Evolutionary conservation across 1,140 invertebrate genomes (phyloP), one percentile per base, ranked within the genome.

Genomic region (Melipona quadrifasciata): DNA sequence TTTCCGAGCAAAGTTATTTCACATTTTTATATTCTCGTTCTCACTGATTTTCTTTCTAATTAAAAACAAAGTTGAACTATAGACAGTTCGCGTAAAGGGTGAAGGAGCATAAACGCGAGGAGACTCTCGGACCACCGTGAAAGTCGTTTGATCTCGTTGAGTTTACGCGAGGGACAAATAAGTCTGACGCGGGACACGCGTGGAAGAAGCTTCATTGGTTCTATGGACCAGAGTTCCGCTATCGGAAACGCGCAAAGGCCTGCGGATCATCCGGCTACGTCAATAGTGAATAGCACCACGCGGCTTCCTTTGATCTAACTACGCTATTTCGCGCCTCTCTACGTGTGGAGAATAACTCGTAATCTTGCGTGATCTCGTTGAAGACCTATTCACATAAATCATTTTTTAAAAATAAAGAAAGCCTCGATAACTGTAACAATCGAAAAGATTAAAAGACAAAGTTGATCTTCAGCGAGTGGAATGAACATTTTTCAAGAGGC

Each of bases 121-220:
- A 77, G 86, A 81, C 65, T 86, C 78, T 84, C 77, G 73, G 87
- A 86, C 88, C 87, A 89, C 88, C 88, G 71, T 88, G 80, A 24
- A 73, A 88, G 84, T 70, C 80, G 84, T 89, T 89, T 89, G 87
- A 89, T 89, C 84, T 89, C 58, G 64, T 53, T 2, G 51, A 83
- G 88, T 89, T 89, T 89, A 88, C 79, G 47, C 87, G 80, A 83
- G 77, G 88, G 80, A 77, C 84, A 88, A 89, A 89, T 88, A 88
- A 68, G 82, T 58, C 51, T 85, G 83, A 86, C 79, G 58, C 78
- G 71, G 64, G 72, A 86, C 84, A 86, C 72, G 74, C 89, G 80
- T 64, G 51, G 4, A 47, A 47, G 21, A 39, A 80, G 65, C 24
- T 31, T 21, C 14, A n/a, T 57, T 10, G 39, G 39, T 47, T 47